Percentiles rank a stretch among this genome's conserved stretches.
These are phyloP conservation scores for Heliocidaris erythrogramma DNA, from an alignment of 35 echinoderm and acorn worm genomes.

Conservation along the genomic window DNA sequence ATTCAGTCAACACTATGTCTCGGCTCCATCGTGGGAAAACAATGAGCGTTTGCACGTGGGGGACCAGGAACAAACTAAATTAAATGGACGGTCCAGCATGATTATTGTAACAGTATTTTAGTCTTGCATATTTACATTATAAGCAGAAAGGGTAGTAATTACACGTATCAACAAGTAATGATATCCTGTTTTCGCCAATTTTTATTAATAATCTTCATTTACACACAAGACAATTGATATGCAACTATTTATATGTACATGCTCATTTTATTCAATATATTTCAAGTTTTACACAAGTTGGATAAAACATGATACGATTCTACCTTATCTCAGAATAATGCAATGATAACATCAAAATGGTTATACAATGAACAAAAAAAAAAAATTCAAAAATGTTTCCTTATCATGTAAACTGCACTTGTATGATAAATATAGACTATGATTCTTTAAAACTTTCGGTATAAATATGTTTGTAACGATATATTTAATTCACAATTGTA, in stretches of 20 bases:
- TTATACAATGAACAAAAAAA: neutral
- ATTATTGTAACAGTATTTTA: too few species aligned
- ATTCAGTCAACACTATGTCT: too few species aligned
- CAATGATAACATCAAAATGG: neutral
- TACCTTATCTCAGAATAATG: neutral
- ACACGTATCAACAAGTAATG: too few species aligned
- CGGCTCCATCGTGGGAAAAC: too few species aligned
- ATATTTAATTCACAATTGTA: neutral
- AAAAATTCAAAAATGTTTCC: neutral
- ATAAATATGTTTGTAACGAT: neutral
- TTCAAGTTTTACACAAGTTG: neutral
- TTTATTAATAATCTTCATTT: neutral
- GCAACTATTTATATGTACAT: neutral
- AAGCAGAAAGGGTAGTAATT: too few species aligned
- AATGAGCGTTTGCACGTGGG: too few species aligned
- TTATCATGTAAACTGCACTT: neutral
- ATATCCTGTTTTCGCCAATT: neutral
- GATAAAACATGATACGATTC: neutral
- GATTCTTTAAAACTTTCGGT: neutral
- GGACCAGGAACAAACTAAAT: too few species aligned
- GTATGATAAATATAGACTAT: neutral
- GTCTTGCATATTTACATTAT: too few species aligned
- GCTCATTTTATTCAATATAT: neutral
- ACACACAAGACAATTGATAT: neutral
- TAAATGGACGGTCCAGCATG: too few species aligned